Conservation (phyloP, 2,113 vertebrate genomes). For the Hemibagrus wyckioides region DNA sequence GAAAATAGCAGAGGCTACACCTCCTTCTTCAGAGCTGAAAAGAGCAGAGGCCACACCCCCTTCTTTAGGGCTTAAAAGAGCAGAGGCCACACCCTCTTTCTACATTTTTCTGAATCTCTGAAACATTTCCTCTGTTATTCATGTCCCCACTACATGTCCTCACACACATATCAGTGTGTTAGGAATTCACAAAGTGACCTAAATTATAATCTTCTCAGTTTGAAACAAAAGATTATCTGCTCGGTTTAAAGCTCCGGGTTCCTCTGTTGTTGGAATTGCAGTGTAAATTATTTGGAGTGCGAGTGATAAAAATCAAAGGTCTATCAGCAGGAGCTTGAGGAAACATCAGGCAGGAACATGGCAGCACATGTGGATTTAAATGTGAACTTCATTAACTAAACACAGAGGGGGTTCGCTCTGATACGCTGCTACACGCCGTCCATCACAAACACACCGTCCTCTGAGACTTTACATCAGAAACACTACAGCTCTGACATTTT, state of each 20-base stretch:
- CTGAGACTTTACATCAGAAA: neutral
- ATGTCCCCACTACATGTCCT: neutral
- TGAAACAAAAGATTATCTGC: conserved; percentile 10
- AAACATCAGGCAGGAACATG: neutral
- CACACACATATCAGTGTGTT: neutral
- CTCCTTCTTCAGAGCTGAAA: neutral
- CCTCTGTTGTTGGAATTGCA: neutral
- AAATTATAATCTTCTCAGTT: conserved; percentile 21
- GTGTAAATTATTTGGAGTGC: conserved; percentile 17
- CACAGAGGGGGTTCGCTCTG: neutral
- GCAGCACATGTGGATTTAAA: conserved; percentile 5
- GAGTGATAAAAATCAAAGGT: conserved; percentile 7
- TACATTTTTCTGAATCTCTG: neutral
- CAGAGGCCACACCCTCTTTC: neutral
- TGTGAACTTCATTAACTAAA: conserved; percentile 27
- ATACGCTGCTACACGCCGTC: neutral
- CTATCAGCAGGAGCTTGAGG: conserved; percentile 2
- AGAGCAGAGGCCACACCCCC: neutral
- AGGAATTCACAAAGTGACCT: conserved; percentile 12
- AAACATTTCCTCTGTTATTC: neutral
- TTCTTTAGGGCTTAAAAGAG: neutral
- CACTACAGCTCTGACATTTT: neutral
- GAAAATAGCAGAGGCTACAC: neutral
- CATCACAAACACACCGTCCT: neutral
- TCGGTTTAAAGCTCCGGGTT: conserved; percentile 7